phyloP scores from a whole-genome alignment of 2,797 vertebrate genomes.

The Triplophysa yarkandensis region DNA sequence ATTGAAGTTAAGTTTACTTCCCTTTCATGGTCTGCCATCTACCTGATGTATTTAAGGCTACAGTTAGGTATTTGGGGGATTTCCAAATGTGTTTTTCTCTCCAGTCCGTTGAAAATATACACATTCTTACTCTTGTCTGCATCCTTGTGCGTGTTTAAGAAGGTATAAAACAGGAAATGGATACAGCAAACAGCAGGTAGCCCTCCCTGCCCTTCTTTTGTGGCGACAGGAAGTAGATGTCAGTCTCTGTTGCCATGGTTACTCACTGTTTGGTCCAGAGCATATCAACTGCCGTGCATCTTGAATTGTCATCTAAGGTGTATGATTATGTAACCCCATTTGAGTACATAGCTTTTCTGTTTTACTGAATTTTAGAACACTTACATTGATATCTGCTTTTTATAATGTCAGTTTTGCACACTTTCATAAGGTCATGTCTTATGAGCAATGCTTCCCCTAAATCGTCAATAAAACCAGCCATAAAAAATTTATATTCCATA shows the following conservation, averaged over 20 bases:
- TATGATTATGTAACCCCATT: too few relatives aligned
- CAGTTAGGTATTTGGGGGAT: background rate
- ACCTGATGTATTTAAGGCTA: background rate
- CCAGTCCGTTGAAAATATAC: slow-evolving; percentile 37
- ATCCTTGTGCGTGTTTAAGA: slow-evolving; percentile 61
- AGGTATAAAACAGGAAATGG: slow-evolving; percentile 64
- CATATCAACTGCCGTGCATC: too few relatives aligned
- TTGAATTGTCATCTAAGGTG: too few relatives aligned
- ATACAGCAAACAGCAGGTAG: slow-evolving; percentile 34
- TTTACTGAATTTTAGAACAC: too few relatives aligned
- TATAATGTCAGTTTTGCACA: background rate
- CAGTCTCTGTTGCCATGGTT: slow-evolving; percentile 37
- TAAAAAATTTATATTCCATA: background rate
- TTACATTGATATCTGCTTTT: too few relatives aligned
- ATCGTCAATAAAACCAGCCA: background rate
- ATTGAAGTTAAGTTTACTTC: too few relatives aligned
- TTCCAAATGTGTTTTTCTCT: background rate
- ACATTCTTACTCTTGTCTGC: slow-evolving; percentile 33
- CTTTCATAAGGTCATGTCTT: background rate
- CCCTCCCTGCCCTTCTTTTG: slow-evolving; percentile 51
- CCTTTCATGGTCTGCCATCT: background rate
- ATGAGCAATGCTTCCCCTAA: background rate
- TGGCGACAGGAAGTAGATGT: slow-evolving; percentile 57
- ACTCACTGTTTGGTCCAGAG: background rate
- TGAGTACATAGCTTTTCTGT: too few relatives aligned